Conservation (phyloP, 2,113 vertebrate species). For the Ardeotis arabs region DNA sequence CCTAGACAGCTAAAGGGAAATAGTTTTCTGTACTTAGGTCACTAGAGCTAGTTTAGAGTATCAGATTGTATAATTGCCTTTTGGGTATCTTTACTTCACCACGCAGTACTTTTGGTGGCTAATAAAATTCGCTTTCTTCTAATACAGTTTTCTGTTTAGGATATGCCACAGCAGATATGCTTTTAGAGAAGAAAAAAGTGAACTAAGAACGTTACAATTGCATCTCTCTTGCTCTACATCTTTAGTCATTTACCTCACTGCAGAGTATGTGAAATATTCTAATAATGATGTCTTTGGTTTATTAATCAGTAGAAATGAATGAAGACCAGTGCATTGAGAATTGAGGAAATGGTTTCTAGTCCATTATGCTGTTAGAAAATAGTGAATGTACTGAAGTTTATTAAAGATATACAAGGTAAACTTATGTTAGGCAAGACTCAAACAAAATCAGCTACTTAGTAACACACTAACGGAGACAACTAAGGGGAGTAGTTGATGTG, state of each 20-base stretch:
- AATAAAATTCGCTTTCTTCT: not conserved
- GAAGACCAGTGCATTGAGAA: not conserved
- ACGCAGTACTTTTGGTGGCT: not conserved
- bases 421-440: not conserved
- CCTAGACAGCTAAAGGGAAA: not conserved
- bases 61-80: not conserved
- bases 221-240: not conserved
- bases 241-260: not conserved
- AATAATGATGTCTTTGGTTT: not conserved
- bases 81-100: not conserved
- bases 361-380: not conserved
- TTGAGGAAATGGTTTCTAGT: not conserved
- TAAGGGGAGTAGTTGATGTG: not conserved
- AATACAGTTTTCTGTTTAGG: not conserved
- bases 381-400: not conserved
- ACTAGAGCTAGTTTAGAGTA: not conserved
- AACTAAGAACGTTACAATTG: not conserved
- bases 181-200: not conserved
- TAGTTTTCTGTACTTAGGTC: not conserved
- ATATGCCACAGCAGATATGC: not conserved
- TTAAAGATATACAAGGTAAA: not conserved
- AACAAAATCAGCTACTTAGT: not conserved
- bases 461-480: not conserved
- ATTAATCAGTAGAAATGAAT: not conserved
- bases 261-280: not conserved